Base-by-base conservation (phyloP, 1,140 invertebrate species). In the Trissolcus basalis region DNA sequence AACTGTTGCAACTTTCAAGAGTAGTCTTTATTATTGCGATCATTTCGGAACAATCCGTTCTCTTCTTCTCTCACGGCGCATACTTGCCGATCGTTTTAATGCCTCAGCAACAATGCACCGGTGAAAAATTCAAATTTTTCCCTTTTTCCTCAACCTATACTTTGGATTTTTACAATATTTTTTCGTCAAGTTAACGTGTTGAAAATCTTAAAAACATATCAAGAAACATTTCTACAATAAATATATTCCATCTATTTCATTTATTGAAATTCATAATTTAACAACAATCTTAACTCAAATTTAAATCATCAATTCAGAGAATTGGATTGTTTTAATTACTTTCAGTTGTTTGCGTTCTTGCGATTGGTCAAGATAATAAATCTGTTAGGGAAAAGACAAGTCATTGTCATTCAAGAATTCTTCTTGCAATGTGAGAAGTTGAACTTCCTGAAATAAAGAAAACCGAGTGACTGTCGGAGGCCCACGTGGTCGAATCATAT, bases 391-490 rank as follows among this genome's bases (percentile, higher is more conserved):
- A 54, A 65, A 65, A 65, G 55, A 73, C 59, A 36, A 43, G 65
- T 12, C 19, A 47, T 19, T 13, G 32, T 56, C 33, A 73, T 54
- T 50, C 39, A n/a, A 43, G 54, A 58, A 36, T 68, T n/a, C 32
- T 27, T 61, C 19, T 36, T 9, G 7, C 33, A 39, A 63, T 64
- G 64, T 75, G 72, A 58, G 72, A 76, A 76, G 65, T 45, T 70
- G 54, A 65, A 64, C 73, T 76, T 76, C 65, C 65, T 65, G 35
- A 65, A 70, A 76, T 55, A 41, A 59, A 27, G 19, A 55, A 76
- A 74, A 68, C 59, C 72, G 59, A 69, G 64, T 75, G 72, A 69
- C 58, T 76, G 55, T 65, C 50, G 36, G 60, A 45, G 69, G 6
- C 19, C 19, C 19, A 44, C 55, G 12, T 48, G 60, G 65, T 50